Evolutionary conservation across 2,888 invertebrate genomes (phyloP), one percentile per base, ranked within the genome.

Genomic region (Acanthopleura granulata): DNA sequence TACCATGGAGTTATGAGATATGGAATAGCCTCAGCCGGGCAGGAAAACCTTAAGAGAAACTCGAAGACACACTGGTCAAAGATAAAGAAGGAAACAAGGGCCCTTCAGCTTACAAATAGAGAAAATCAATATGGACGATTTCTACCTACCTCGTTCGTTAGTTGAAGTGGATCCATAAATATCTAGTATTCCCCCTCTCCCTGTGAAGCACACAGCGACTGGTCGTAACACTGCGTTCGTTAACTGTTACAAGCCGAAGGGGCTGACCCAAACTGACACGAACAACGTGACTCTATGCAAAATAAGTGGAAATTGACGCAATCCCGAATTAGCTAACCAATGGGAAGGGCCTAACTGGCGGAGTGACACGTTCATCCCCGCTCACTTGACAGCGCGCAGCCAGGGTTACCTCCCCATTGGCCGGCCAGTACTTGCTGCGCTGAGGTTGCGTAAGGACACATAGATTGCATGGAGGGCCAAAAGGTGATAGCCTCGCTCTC

Each of bases 301-400:
- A 76, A 73, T 61, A 70, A 49, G 70, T 70, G 76, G 70, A 76
- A 73, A 76, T 76, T 76, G 73, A 86, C 84, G 86, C 85, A 86
- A 86, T 80, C 80, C 78, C 72, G 80, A 76, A 80, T 81, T 81
- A 82, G 78, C 82, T 80, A 82, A 81, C 86, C 85, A 85, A 86
- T 87, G 57, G 22, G 57, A 57, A 22, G 22, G 57, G 22, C n/a
- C n/a, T 57, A 57, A 57, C 57, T 6, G 22, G 57, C 3, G n/a
- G 18, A 57, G n/a, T 57, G 57, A 57, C 57, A 57, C 57, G 57
- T 57, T 12, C 57, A 57, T 57, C 57, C 22, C 57, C 57, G 40
- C 57, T 22, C 57, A 57, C 57, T 57, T 57, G 57, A 57, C 57
- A 57, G 22, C 22, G 12, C 22, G 22, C 18, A 22, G 57, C 22